phyloP scores from a whole-genome alignment of 2,113 vertebrate species.

The Rafetus swinhoei region DNA sequence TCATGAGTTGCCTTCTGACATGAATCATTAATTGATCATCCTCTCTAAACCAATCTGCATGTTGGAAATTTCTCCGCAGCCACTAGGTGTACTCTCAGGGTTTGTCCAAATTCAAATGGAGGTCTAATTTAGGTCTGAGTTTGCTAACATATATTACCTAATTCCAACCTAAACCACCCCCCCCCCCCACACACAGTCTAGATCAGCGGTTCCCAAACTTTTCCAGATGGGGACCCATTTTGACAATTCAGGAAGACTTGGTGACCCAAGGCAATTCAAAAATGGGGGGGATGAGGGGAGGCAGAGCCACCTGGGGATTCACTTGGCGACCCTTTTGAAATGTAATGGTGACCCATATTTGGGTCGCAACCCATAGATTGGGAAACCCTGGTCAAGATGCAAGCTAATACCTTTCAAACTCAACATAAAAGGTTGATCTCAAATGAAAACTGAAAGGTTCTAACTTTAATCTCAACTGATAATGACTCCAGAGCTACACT shows the following conservation, averaged over 20 bases:
- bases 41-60: not conserved
- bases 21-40: not conserved
- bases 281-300: too few relatives aligned
- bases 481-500: not conserved
- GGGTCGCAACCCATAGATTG: too few relatives aligned
- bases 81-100: not conserved
- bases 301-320: too few relatives aligned
- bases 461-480: not conserved
- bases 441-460: not conserved
- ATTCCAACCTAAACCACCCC: not conserved
- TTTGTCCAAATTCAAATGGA: not conserved
- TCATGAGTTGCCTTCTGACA: not conserved
- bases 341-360: too few relatives aligned
- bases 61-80: constrained; percentile 16
- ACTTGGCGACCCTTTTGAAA: too few relatives aligned
- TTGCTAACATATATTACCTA: not conserved
- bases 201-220: too few relatives aligned
- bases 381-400: not conserved
- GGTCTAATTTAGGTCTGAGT: not conserved
- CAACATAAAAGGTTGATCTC: not conserved
- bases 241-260: too few relatives aligned
- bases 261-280: too few relatives aligned
- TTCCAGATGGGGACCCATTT: too few relatives aligned
- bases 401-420: not conserved
- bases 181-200: too few relatives aligned